Percentiles rank a stretch among this genome's conserved stretches.
phyloP scores from a whole-genome alignment of 2,113 vertebrate species.

The Pristiophorus japonicus region DNA sequence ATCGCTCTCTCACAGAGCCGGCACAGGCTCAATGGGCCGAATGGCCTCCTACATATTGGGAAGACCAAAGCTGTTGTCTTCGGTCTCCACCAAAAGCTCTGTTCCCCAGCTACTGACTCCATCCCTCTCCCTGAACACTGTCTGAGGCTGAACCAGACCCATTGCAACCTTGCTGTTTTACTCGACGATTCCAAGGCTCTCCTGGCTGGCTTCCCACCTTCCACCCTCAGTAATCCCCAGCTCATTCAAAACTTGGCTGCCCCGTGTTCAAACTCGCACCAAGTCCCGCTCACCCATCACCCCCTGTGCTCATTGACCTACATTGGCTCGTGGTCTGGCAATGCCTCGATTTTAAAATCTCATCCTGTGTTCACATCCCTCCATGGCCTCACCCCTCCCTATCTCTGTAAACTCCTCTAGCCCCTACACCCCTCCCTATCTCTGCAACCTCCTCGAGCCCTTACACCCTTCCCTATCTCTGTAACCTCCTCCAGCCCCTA shows the following conservation, averaged over 20 bases:
- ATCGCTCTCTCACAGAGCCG: neutral
- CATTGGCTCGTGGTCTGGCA: neutral
- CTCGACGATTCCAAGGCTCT: no score
- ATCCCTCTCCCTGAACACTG: neutral
- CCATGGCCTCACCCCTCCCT: neutral
- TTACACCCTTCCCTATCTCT: neutral
- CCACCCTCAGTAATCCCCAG: no score
- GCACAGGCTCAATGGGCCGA: neutral
- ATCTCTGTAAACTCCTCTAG: neutral
- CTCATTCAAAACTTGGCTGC: no score
- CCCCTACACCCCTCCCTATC: neutral
- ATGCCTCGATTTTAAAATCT: neutral
- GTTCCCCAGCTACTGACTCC: no score
- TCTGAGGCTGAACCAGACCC: neutral
- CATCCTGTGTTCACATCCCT: neutral
- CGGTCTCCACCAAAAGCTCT: neutral
- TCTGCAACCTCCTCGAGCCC: neutral
- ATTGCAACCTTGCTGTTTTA: neutral
- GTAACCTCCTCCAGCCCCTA: neutral
- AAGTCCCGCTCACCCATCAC: no score
- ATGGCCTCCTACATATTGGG: neutral
- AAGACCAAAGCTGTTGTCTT: neutral
- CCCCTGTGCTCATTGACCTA: neutral
- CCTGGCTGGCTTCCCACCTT: no score
- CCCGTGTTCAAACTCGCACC: no score